Evolutionary conservation across 2,888 invertebrate genomes (phyloP).

Genomic region (Crematogaster levior): DNA sequence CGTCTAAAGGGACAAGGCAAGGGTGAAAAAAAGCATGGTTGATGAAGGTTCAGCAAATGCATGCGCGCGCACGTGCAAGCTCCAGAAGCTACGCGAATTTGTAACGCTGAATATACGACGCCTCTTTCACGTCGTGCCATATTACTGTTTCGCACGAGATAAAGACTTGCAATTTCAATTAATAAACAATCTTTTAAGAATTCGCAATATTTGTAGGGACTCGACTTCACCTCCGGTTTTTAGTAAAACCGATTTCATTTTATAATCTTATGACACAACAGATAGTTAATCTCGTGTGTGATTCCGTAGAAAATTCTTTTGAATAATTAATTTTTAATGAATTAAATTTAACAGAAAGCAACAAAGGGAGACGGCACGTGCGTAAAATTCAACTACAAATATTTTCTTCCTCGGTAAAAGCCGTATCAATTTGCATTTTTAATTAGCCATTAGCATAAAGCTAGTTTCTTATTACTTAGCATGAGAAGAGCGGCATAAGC

Average conservation of each 20-base stretch:
- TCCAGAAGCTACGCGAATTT: slow-evolving; percentile 67
- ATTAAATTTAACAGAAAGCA: neutral
- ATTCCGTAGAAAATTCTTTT: neutral
- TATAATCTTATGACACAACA: neutral
- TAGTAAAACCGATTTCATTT: neutral
- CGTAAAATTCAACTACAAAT: neutral
- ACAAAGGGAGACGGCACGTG: neutral
- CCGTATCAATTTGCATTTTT: slow-evolving; percentile 9
- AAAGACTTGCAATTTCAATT: neutral
- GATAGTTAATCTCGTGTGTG: neutral
- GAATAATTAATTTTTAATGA: neutral
- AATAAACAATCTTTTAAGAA: neutral
- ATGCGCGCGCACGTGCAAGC: slow-evolving; percentile 62
- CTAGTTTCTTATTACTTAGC: slow-evolving; percentile 18
- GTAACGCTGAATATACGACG: slow-evolving; percentile 15
- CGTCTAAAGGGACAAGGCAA: slow-evolving; percentile 30
- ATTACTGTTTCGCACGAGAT: neutral
- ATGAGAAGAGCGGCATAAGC: neutral
- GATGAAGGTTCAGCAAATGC: slow-evolving; percentile 71
- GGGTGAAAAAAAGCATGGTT: slow-evolving; percentile 55
- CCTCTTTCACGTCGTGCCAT: neutral
- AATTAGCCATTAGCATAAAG: slow-evolving; percentile 15
- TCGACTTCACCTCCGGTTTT: neutral
- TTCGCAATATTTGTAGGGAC: neutral
- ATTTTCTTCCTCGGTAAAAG: slow-evolving; percentile 7